Percentiles rank a stretch among this genome's conserved stretches.
Conservation (phyloP, 2,888 invertebrate genomes). For the Pinctada fucata region DNA sequence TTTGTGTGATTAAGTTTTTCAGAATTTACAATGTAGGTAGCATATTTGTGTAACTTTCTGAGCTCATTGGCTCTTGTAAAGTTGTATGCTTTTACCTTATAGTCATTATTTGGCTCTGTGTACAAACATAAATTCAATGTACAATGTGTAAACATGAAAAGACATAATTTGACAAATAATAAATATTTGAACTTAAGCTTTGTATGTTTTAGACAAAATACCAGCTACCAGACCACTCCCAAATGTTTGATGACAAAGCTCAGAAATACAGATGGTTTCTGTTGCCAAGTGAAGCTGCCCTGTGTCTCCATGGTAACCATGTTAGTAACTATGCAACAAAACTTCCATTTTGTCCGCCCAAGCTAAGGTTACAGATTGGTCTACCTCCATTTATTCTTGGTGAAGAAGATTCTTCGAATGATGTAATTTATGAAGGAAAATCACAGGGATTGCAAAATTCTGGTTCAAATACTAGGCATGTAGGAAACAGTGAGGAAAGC, state of each 20-base stretch:
- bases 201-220: slow-evolving; percentile 40
- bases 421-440: neutral
- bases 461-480: neutral
- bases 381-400: slow-evolving; percentile 39
- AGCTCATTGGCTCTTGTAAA: too few relatives aligned
- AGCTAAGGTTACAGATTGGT: slow-evolving; percentile 45
- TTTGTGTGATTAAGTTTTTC: too few relatives aligned
- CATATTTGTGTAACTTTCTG: too few relatives aligned
- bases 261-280: slow-evolving; percentile 91
- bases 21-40: too few relatives aligned
- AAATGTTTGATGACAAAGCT: slow-evolving; percentile 84
- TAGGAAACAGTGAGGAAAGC: neutral
- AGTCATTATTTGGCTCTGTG: too few relatives aligned
- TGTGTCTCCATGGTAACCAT: slow-evolving; percentile 64
- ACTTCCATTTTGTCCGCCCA: slow-evolving; percentile 61
- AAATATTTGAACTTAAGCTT: too few relatives aligned
- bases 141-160: too few relatives aligned
- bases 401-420: slow-evolving; percentile 6
- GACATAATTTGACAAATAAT: too few relatives aligned
- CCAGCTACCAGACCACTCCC: slow-evolving; percentile 83
- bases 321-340: slow-evolving; percentile 20
- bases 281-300: slow-evolving; percentile 90
- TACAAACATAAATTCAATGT: too few relatives aligned
- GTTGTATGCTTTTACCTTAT: too few relatives aligned
- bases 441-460: neutral